These are phyloP conservation scores for Rhagonycha lutea DNA, from an alignment of 2,888 invertebrate genomes.

Conservation along the genomic window DNA sequence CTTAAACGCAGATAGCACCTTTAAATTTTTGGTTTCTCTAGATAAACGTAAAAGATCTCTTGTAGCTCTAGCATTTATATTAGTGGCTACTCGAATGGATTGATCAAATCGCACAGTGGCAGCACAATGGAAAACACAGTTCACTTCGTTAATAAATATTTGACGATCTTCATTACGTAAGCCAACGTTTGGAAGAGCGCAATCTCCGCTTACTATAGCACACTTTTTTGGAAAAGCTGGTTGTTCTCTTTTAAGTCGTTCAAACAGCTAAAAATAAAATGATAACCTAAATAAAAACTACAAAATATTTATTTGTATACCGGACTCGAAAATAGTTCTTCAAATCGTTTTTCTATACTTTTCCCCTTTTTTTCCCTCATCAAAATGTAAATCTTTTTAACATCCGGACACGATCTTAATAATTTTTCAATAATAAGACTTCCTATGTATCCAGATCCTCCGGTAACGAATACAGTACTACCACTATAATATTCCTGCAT, in stretches of 20 bases:
- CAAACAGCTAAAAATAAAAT: constrained; percentile 55
- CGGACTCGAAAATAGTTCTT: constrained; percentile 64
- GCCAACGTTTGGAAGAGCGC: constrained; percentile 55
- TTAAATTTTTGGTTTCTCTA: constrained; percentile 60
- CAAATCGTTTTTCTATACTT: constrained; percentile 44
- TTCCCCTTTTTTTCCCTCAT: constrained; percentile 47
- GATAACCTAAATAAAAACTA: too few species aligned
- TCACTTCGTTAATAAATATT: constrained; percentile 56
- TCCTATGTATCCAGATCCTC: constrained; percentile 51
- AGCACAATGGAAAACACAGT: constrained; percentile 55
- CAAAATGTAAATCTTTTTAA: constrained; percentile 46
- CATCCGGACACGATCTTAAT: constrained; percentile 46
- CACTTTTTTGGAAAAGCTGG: constrained; percentile 58
- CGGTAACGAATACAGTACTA: constrained; percentile 48
- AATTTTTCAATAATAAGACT: constrained; percentile 49
- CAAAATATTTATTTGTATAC: constrained; percentile 53
- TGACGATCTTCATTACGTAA: constrained; percentile 56
- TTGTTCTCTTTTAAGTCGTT: constrained; percentile 53
- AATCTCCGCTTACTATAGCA: constrained; percentile 59
- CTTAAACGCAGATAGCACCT: constrained; percentile 49
- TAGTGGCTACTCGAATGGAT: constrained; percentile 54
- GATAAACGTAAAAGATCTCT: constrained; percentile 56
- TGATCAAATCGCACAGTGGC: constrained; percentile 62
- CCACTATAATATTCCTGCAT: constrained; percentile 44
- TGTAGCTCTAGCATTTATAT: constrained; percentile 58